Evolutionary conservation across 2,113 vertebrate genomes (phyloP), one percentile per base, ranked within the genome.

Genomic region (Stomatorhinus ivindoensis): DNA sequence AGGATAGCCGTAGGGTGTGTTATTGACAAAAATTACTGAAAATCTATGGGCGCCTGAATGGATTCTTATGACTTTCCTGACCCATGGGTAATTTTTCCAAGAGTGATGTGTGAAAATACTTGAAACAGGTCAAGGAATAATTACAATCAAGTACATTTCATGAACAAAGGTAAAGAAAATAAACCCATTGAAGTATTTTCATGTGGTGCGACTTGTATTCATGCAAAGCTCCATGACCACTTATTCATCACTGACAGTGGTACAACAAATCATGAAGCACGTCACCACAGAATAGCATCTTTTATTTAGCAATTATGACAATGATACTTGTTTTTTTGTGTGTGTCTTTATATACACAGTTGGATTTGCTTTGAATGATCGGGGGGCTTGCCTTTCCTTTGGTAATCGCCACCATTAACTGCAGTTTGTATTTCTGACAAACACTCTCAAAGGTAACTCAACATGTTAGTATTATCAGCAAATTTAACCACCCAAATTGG

Each of bases 321-420:
- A 48, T 48, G 6, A 27, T 42, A 87, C 31, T 88, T 50, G 7
- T 3, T 5, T 88, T 88, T 44, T 3, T 88, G 55, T 88, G 15
- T 83, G 21, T 31, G 39, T 83, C 2, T 82, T 24, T 53, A 50
- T 55, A 83, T 53, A 51, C 2, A 8, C 82, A 88, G 61, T 88
- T 31, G 61, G 24, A 50, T 88, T 21, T 48, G 47, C 31, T 53
- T 17, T 47, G 13, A 84, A 89, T 55, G 50, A 44, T 84, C 73
- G 17, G 51, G 35, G 46, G 42, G 35, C 73, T 88, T 88, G 6
- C 24, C 48, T 88, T 31, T 88, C 65, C 47, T 65, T 89, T 89
- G 80, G 76, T 89, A 58, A 85, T 84, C 4, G 50, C 42, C 48
- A 84, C 39, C 73, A 46, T 84, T 24, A 69, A 80, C n/a, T 65